These are phyloP conservation scores for Thaleichthys pacificus DNA, from an alignment of 2,797 vertebrate species.

Conservation along the genomic window DNA sequence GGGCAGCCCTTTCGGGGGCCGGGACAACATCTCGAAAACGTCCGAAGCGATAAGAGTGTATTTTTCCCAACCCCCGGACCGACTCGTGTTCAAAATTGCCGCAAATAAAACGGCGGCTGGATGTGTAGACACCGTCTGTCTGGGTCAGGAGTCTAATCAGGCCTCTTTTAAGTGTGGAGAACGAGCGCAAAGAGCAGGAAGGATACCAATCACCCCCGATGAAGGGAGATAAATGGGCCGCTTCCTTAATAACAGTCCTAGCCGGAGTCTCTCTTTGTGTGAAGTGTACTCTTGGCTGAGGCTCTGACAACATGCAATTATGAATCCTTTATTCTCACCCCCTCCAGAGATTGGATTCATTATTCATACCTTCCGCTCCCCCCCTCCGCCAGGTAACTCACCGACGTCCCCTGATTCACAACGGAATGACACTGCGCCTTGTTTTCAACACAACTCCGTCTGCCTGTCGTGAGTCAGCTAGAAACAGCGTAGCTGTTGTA, in stretches of 20 bases:
- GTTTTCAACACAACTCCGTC: not conserved
- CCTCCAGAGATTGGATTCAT: constrained; percentile 14
- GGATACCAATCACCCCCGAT: not conserved
- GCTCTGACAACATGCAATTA: constrained; percentile 12
- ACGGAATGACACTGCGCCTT: not conserved
- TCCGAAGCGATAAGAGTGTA: no score
- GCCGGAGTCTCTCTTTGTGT: not conserved
- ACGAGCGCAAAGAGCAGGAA: not conserved
- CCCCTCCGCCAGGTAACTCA: constrained; percentile 1
- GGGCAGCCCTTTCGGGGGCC: no score
- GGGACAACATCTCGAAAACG: no score
- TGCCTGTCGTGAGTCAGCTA: not conserved
- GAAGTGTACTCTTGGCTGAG: not conserved
- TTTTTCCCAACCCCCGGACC: no score
- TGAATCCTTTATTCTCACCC: constrained; percentile 2
- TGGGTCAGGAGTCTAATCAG: not conserved
- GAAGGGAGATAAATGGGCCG: constrained; percentile 7
- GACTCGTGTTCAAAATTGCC: no score
- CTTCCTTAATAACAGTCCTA: constrained; percentile 12
- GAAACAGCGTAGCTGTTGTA: not conserved
- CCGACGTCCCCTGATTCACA: not conserved
- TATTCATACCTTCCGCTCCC: not conserved
- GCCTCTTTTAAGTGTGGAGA: not conserved
- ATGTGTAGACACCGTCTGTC: not conserved
- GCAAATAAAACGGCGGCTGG: not conserved